A percentile compares a stretch with the other conserved stretches of the same genome.
Conservation (phyloP, 2,797 vertebrate genomes). For the Cygnus olor region DNA sequence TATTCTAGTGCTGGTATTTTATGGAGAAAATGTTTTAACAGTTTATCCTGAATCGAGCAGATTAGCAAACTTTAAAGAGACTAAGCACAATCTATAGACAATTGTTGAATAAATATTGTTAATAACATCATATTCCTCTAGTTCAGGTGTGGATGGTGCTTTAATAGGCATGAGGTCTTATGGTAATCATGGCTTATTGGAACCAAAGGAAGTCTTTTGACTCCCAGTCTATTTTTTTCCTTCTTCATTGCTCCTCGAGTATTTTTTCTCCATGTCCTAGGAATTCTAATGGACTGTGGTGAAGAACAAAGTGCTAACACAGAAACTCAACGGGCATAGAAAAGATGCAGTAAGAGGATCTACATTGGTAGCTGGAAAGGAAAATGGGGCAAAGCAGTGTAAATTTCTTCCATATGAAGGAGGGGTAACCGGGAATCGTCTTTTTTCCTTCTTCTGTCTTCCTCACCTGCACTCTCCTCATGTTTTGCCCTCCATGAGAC, state of each 20-base stretch:
- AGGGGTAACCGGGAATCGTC: accelerated
- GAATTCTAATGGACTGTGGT: background rate
- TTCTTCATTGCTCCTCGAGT: background rate
- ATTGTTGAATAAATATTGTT: constrained; percentile 29
- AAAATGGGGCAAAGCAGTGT: background rate
- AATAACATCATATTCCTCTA: constrained; percentile 24
- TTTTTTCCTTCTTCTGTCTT: background rate
- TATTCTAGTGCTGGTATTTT: background rate
- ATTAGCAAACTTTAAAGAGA: background rate
- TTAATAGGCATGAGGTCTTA: constrained; percentile 37
- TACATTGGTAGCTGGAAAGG: background rate
- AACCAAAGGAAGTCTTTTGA: constrained; percentile 40
- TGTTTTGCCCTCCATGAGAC: background rate
- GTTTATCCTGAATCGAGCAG: background rate
- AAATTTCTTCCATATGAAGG: background rate
- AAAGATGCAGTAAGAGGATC: background rate
- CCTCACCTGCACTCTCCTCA: background rate
- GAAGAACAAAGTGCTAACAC: background rate
- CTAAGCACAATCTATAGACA: background rate
- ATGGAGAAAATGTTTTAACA: background rate
- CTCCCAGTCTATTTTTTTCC: background rate
- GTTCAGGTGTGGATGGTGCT: constrained; percentile 46
- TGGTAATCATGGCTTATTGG: constrained; percentile 36
- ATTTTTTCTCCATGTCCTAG: background rate
- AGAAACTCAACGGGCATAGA: background rate